These are phyloP conservation scores for Macaria liturata DNA, from an alignment of 2,888 invertebrate species.

Conservation along the genomic window DNA sequence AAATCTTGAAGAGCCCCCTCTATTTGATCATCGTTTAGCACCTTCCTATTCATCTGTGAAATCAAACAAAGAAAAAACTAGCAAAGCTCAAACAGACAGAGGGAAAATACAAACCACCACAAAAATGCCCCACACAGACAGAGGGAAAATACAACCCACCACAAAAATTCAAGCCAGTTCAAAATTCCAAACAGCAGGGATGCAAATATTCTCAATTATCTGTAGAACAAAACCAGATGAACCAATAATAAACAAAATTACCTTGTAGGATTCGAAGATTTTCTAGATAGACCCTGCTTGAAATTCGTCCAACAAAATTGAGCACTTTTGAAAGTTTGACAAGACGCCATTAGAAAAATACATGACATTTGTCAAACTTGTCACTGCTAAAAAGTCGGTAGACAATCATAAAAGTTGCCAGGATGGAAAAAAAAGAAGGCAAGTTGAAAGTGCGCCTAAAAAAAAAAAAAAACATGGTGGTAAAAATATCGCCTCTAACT, in stretches of 20 bases:
- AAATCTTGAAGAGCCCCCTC: slow-evolving; percentile 25
- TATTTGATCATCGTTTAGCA: slow-evolving; percentile 25
- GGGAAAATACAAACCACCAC: slow-evolving; percentile 12
- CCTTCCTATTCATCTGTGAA: slow-evolving; percentile 20
- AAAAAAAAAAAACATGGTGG: too few relatives aligned
- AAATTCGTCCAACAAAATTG: neutral
- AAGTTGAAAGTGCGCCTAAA: too few relatives aligned
- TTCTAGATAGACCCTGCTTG: slow-evolving; percentile 12
- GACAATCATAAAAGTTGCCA: neutral
- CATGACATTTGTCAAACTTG: too few relatives aligned
- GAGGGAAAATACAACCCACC: slow-evolving; percentile 22
- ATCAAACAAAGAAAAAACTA: slow-evolving; percentile 17
- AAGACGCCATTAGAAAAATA: too few relatives aligned
- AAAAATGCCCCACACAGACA: slow-evolving; percentile 14
- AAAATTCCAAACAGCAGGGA: slow-evolving; percentile 8
- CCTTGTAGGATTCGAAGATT: slow-evolving; percentile 14
- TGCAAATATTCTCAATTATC: slow-evolving; percentile 11
- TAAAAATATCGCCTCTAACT: too few relatives aligned
- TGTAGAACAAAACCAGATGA: slow-evolving; percentile 11
- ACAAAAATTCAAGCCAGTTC: slow-evolving; percentile 13
- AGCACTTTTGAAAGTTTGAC: too few relatives aligned
- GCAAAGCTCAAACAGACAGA: slow-evolving; percentile 6
- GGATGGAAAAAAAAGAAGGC: neutral
- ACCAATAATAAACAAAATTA: slow-evolving; percentile 13
- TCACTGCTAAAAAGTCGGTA: too few relatives aligned